These are phyloP conservation scores for Alcedo quadribrachys DNA, from an alignment of 2,797 vertebrate genomes.

Conservation along the genomic window DNA sequence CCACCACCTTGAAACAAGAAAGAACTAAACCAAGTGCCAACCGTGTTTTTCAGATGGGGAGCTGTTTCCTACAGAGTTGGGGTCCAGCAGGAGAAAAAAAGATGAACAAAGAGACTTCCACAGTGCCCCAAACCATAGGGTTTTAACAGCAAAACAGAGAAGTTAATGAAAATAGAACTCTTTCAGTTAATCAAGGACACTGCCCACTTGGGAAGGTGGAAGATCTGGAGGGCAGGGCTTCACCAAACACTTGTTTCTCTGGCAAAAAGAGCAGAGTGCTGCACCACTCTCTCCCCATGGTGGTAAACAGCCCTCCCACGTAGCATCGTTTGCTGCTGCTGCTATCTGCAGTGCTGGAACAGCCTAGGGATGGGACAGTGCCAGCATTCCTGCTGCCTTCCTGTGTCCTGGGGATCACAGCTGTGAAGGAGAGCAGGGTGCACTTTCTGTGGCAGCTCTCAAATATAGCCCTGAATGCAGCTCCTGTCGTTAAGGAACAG, in stretches of 20 bases:
- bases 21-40: not conserved
- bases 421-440: not conserved
- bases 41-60: not conserved
- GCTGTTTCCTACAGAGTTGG: not conserved
- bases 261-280: not conserved
- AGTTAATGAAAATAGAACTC: not conserved
- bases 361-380: not conserved
- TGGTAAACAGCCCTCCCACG: conserved; percentile 37
- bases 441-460: conserved; percentile 29
- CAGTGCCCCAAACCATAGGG: not conserved
- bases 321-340: not conserved
- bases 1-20: not conserved
- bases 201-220: not conserved
- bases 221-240: not conserved
- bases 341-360: conserved; percentile 29
- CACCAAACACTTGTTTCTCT: not conserved
- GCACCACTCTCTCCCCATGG: not conserved
- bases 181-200: not conserved
- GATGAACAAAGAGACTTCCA: not conserved
- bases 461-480: conserved; percentile 56
- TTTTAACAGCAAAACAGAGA: conserved; percentile 10
- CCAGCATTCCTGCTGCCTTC: not conserved
- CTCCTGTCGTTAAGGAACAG: conserved; percentile 65
- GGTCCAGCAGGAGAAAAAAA: not conserved
- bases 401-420: not conserved